phyloP scores from a whole-genome alignment of 2,888 invertebrate species.

The Cyaniris semiargus region DNA sequence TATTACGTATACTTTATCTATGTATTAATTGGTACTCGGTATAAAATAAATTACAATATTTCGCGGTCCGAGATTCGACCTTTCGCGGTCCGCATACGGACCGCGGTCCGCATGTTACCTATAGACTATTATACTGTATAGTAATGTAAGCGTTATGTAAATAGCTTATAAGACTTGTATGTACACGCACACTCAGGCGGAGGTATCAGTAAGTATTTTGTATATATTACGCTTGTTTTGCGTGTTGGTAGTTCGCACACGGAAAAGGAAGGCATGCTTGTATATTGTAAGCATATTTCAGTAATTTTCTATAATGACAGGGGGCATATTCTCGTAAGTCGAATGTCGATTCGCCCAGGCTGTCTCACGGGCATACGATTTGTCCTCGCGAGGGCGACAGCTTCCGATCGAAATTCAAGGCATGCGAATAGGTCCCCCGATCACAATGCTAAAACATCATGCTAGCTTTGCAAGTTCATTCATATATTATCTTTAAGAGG shows the following conservation, averaged over 20 bases:
- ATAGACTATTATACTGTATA: conserved; percentile 11
- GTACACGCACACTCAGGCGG: conserved; percentile 7
- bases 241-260: not conserved
- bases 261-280: conserved; percentile 9
- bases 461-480: not conserved
- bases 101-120: too few relatives aligned
- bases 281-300: not conserved
- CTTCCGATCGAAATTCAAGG: not conserved
- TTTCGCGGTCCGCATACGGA: too few relatives aligned
- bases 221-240: not conserved
- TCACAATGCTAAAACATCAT: not conserved
- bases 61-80: too few relatives aligned
- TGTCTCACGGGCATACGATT: too few relatives aligned
- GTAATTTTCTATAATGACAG: not conserved
- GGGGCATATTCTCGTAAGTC: not conserved
- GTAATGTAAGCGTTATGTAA: conserved; percentile 10
- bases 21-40: too few relatives aligned
- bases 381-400: too few relatives aligned
- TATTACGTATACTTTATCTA: too few relatives aligned
- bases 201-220: not conserved
- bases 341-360: not conserved
- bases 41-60: too few relatives aligned
- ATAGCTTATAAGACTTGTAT: conserved; percentile 14
- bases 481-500: too few relatives aligned
- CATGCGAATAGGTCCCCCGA: not conserved